phyloP scores from a whole-genome alignment of 2,797 vertebrate genomes.

The Spea hammondii region DNA sequence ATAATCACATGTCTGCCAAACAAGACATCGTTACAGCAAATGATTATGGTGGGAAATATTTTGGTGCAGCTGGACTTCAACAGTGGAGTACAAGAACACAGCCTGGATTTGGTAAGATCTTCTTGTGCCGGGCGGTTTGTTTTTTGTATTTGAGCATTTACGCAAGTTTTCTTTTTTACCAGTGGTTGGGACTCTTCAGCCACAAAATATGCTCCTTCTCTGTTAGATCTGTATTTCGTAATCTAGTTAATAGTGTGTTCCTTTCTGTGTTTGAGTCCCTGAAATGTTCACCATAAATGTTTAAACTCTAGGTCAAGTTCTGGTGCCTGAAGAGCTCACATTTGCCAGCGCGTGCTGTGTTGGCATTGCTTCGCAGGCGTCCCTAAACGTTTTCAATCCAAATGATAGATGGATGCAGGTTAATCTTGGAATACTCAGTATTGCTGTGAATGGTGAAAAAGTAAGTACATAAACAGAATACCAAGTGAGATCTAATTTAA shows the following conservation, averaged over 20 bases:
- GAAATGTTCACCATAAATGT: background rate
- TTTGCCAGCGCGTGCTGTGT: conserved; percentile 90
- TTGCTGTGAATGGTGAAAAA: conserved; percentile 87
- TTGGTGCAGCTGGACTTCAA: conserved; percentile 58
- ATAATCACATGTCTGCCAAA: conserved; percentile 64
- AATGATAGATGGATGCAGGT: conserved; percentile 91
- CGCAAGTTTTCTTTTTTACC: too few relatives aligned
- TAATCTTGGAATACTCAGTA: conserved; percentile 72
- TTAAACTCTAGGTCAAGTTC: conserved; percentile 71
- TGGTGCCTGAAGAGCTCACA: conserved; percentile 87
- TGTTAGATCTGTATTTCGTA: background rate
- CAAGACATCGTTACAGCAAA: conserved; percentile 64
- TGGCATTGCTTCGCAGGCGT: conserved; percentile 88
- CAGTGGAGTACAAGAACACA: conserved; percentile 64
- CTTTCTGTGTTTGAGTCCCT: too few relatives aligned
- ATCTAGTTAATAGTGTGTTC: background rate
- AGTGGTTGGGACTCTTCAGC: too few relatives aligned
- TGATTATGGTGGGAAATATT: conserved; percentile 62
- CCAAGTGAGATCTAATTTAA: background rate
- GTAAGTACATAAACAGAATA: conserved; percentile 61
- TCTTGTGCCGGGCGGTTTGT: background rate
- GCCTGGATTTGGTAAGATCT: conserved; percentile 72
- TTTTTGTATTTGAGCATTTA: background rate
- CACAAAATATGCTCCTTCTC: too few relatives aligned
- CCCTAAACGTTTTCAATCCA: conserved; percentile 87